Conservation (phyloP, 2,797 vertebrate species). For the Molossus alvarezi region DNA sequence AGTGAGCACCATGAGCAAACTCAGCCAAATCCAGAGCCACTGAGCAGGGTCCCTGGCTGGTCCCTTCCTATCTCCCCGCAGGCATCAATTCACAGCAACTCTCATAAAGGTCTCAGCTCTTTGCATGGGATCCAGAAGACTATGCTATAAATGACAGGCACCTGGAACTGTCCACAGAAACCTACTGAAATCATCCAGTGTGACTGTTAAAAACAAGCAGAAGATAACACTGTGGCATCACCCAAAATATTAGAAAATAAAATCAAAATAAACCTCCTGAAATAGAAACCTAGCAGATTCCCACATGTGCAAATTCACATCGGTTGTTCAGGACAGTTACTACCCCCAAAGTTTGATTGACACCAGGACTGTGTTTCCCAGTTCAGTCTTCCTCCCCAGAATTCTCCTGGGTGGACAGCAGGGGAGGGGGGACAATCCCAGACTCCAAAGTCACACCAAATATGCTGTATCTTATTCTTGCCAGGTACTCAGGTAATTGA, state of each 20-base stretch:
- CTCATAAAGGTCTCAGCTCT: not conserved
- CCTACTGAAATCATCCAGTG: not conserved
- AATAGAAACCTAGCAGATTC: conserved; percentile 11
- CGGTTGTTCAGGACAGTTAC: not conserved
- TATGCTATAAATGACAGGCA: not conserved
- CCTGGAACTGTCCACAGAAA: conserved; percentile 5
- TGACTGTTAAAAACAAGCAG: not conserved
- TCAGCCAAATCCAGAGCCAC: not conserved
- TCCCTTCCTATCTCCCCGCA: not conserved
- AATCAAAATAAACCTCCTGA: conserved; percentile 22
- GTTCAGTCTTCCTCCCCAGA: not conserved
- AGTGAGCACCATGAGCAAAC: not conserved
- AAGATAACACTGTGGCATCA: not conserved
- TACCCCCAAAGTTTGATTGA: not conserved
- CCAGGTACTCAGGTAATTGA: not conserved
- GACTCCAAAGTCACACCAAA: not conserved
- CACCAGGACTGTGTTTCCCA: not conserved
- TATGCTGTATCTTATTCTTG: not conserved
- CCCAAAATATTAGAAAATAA: conserved; percentile 1
- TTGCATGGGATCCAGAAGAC: not conserved
- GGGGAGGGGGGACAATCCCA: not conserved
- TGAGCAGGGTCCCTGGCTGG: fast-evolving
- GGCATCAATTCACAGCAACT: not conserved
- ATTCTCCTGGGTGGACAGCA: not conserved
- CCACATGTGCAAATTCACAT: not conserved